phyloP scores from a whole-genome alignment of 2,888 invertebrate species.

The Scaptodrosophila latifasciaeformis region DNA sequence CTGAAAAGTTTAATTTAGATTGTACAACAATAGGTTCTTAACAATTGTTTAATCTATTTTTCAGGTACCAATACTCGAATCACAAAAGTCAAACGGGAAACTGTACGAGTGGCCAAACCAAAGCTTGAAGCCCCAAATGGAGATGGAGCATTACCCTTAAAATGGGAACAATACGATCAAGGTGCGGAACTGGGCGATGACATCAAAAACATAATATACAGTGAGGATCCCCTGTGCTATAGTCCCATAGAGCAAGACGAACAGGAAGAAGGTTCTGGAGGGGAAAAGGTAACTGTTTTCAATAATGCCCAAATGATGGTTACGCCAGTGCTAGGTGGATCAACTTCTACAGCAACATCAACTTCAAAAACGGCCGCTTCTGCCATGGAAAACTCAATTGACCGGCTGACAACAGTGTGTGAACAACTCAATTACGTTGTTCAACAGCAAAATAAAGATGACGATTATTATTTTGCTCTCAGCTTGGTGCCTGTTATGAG shows the following conservation, averaged over 20 bases:
- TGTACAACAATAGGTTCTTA: neutral
- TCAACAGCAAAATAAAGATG: constrained; percentile 48
- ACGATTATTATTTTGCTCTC: constrained; percentile 54
- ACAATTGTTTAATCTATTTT: constrained; percentile 7
- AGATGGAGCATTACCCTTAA: constrained; percentile 49
- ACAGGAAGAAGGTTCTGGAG: constrained; percentile 7
- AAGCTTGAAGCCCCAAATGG: constrained; percentile 35
- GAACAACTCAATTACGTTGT: constrained; percentile 51
- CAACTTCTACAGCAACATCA: constrained; percentile 16
- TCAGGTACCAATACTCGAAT: constrained; percentile 54
- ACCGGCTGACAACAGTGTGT: constrained; percentile 46
- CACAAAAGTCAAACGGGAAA: constrained; percentile 44
- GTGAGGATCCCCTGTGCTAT: constrained; percentile 53
- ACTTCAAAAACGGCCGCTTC: constrained; percentile 47
- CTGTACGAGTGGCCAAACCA: constrained; percentile 50
- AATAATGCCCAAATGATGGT: neutral
- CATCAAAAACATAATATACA: constrained; percentile 56
- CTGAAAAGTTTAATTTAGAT: neutral
- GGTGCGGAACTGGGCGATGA: constrained; percentile 51
- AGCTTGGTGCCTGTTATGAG: constrained; percentile 53
- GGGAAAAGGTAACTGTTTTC: constrained; percentile 34
- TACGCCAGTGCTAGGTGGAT: neutral
- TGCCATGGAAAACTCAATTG: constrained; percentile 52
- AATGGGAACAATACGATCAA: constrained; percentile 59
- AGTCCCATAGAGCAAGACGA: constrained; percentile 58